Conservation (phyloP, 2,797 vertebrate genomes). For the Acanthis flammea region DNA sequence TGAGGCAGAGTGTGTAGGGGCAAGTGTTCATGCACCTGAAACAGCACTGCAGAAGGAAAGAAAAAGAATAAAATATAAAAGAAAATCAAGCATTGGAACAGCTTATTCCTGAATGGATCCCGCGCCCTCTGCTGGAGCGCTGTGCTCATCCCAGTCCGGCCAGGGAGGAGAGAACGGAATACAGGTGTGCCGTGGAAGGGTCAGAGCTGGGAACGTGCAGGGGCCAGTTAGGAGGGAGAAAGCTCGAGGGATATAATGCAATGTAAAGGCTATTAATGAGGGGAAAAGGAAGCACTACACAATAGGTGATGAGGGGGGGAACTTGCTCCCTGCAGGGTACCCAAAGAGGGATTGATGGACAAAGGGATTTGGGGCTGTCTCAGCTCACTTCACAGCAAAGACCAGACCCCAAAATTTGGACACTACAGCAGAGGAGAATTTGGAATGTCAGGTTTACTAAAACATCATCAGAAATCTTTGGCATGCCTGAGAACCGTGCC, state of each 20-base stretch:
- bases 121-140: conserved; percentile 5
- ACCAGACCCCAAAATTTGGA: neutral
- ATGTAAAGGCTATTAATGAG: neutral
- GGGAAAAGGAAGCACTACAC: neutral
- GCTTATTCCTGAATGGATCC: neutral
- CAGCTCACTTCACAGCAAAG: neutral
- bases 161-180: fast-evolving
- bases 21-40: neutral
- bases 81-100: neutral
- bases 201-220: neutral
- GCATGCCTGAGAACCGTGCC: neutral
- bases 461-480: neutral
- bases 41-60: neutral
- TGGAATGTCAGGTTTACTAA: neutral
- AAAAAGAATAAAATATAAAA: too few species aligned
- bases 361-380: neutral
- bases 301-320: fast-evolving
- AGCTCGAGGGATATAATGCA: neutral
- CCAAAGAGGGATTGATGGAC: neutral
- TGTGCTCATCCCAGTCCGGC: neutral
- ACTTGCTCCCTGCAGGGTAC: neutral
- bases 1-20: neutral
- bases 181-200: fast-evolving
- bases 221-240: neutral
- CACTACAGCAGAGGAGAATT: fast-evolving